Percentiles rank a stretch among this genome's conserved stretches.
Conservation (phyloP, 2,113 vertebrate species). For the Mus spicilegus region DNA sequence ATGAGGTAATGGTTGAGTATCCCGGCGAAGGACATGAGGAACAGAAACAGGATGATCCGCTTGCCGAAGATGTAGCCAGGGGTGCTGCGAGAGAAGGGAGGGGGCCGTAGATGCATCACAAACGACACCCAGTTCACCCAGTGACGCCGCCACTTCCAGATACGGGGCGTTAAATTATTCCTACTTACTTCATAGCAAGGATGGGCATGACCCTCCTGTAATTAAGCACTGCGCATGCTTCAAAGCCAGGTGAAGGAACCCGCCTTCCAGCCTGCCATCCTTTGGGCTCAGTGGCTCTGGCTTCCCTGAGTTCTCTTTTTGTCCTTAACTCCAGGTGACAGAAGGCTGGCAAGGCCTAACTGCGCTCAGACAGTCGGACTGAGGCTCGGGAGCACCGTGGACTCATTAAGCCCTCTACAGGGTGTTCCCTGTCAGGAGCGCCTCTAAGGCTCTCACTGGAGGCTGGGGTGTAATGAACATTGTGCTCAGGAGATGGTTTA, state of each 20-base stretch:
- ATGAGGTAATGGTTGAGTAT: constrained; percentile 92
- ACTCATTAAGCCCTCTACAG: neutral
- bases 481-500: neutral
- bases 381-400: neutral
- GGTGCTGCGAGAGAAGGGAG: constrained; percentile 88
- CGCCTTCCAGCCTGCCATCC: neutral
- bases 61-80: constrained; percentile 97
- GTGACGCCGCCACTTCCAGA: neutral
- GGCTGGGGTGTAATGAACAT: neutral
- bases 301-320: neutral
- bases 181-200: neutral
- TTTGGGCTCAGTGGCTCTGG: neutral
- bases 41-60: constrained; percentile 93
- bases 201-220: neutral
- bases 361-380: neutral
- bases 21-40: constrained; percentile 94
- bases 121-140: neutral
- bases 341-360: neutral
- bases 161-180: constrained; percentile 20
- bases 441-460: neutral
- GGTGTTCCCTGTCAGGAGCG: neutral
- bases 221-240: neutral
- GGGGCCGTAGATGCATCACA: neutral
- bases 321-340: neutral
- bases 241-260: neutral